Conservation (phyloP, 2,888 invertebrate species). For the Petrolisthes cinctipes region DNA sequence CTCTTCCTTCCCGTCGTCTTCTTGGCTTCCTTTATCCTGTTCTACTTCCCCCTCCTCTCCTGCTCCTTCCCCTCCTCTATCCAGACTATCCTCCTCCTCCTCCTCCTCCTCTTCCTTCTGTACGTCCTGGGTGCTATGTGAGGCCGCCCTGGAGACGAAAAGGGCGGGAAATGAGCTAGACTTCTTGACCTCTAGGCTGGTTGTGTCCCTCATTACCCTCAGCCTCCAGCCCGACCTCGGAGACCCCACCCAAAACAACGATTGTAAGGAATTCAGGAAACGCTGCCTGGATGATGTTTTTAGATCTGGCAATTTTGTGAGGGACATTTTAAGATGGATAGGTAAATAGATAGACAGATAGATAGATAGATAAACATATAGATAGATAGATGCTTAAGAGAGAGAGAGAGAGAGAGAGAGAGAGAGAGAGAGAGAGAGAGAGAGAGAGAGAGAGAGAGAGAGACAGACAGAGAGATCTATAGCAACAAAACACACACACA, state of each 20-base stretch:
- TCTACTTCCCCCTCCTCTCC: not conserved
- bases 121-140: conserved; percentile 1
- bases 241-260: not conserved
- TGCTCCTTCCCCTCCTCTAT: not conserved
- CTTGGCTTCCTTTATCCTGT: not conserved
- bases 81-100: not conserved
- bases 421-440: too few species aligned
- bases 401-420: too few species aligned
- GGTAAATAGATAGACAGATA: too few species aligned
- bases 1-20: not conserved
- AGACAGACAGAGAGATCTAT: too few species aligned
- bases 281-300: not conserved
- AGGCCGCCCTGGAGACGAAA: not conserved
- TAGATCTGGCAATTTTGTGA: not conserved
- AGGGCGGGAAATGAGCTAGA: not conserved
- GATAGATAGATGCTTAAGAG: too few species aligned
- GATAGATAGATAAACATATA: too few species aligned
- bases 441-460: too few species aligned
- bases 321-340: too few species aligned
- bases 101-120: not conserved
- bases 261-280: not conserved
- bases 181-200: not conserved
- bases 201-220: not conserved
- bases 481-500: too few species aligned
- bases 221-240: not conserved